phyloP scores from a whole-genome alignment of 2,797 vertebrate species.

The Epinephelus awoara region DNA sequence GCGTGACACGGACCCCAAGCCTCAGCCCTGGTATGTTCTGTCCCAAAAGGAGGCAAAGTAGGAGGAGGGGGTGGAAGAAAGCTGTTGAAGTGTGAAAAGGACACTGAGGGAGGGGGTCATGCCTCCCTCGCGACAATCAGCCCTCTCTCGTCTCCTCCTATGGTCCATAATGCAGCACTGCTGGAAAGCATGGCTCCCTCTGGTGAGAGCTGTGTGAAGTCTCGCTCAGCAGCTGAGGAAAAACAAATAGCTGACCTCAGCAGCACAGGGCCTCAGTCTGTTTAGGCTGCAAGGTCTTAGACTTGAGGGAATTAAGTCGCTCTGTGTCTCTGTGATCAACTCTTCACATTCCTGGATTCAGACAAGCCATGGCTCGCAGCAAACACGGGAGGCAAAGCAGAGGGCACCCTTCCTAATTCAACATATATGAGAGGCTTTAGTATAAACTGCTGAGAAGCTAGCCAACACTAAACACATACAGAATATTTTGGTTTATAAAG shows the following conservation, averaged over 20 bases:
- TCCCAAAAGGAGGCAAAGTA: slow-evolving; percentile 57
- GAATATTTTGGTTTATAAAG: slow-evolving; percentile 17
- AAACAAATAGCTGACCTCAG: slow-evolving; percentile 82
- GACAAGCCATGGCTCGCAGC: slow-evolving; percentile 77
- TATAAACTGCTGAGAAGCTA: slow-evolving; percentile 11
- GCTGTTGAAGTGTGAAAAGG: slow-evolving; percentile 77
- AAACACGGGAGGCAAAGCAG: slow-evolving; percentile 63
- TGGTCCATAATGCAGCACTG: slow-evolving; percentile 73
- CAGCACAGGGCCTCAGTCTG: slow-evolving; percentile 84
- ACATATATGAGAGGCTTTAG: slow-evolving; percentile 56
- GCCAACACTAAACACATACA: slow-evolving; percentile 21
- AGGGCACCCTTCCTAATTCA: slow-evolving; percentile 63
- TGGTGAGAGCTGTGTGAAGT: slow-evolving; percentile 80
- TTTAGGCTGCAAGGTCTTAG: slow-evolving; percentile 75
- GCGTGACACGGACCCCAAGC: slow-evolving; percentile 37
- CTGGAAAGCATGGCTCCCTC: slow-evolving; percentile 78
- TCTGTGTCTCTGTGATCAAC: slow-evolving; percentile 75
- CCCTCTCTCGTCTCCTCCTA: slow-evolving; percentile 69
- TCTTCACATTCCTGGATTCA: slow-evolving; percentile 80
- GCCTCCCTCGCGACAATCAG: slow-evolving; percentile 65
- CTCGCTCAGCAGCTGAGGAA: slow-evolving; percentile 79
- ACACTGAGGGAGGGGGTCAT: slow-evolving; percentile 57
- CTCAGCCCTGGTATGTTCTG: slow-evolving; percentile 47
- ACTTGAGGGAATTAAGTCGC: slow-evolving; percentile 77
- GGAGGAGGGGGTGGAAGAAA: slow-evolving; percentile 63